These are phyloP conservation scores for Ophioninae sp. DNA, from an alignment of 2,888 invertebrate species.

Conservation along the genomic window DNA sequence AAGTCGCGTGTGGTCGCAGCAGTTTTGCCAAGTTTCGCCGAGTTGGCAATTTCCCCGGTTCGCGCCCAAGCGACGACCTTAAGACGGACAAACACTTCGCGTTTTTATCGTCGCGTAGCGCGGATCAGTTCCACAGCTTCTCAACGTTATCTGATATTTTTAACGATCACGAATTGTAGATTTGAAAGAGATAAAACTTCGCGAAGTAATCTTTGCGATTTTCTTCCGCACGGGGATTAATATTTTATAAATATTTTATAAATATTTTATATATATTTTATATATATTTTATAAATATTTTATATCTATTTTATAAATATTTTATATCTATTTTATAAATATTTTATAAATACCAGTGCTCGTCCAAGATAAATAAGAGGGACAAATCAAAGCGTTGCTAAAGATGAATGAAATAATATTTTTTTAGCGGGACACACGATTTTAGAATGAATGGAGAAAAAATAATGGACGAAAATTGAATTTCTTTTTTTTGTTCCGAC, in stretches of 20 bases:
- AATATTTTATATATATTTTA: no score
- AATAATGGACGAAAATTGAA: no score
- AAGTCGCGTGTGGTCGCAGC: conserved; percentile 36
- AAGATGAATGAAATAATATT: background rate
- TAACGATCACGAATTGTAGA: background rate
- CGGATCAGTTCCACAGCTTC: background rate
- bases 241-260: no score
- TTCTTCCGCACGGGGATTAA: background rate
- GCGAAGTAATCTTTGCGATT: background rate
- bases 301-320: no score
- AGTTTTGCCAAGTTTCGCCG: conserved; percentile 49
- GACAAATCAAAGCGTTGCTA: background rate
- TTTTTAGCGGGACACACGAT: background rate
- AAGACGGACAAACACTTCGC: conserved; percentile 17
- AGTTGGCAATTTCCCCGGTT: conserved; percentile 45
- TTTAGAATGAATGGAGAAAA: background rate
- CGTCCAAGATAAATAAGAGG: background rate
- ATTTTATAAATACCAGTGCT: background rate
- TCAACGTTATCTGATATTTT: background rate
- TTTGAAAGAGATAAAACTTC: background rate
- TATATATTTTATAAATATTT: no score
- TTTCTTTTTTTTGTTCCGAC: no score
- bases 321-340: no score
- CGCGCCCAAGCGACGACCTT: conserved; percentile 13
- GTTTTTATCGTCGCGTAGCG: background rate